Evolutionary conservation across 2,888 invertebrate genomes (phyloP).

Genomic region (Trachelus tabidus): DNA sequence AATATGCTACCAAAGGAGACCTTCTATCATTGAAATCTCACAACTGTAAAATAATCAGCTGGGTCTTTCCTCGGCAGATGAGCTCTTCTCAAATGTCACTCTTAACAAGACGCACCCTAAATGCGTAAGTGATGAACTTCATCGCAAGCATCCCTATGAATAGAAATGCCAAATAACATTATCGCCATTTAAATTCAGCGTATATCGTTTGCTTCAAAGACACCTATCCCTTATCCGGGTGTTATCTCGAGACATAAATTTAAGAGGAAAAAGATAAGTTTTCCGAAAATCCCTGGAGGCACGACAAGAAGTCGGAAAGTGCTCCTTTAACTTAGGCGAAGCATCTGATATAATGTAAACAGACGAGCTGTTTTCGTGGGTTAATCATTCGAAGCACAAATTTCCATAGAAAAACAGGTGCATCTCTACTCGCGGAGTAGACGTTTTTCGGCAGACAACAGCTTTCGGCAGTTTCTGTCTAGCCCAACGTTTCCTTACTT

Average conservation of each 20-base stretch:
- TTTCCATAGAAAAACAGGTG: slow-evolving; percentile 45
- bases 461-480: slow-evolving; percentile 13
- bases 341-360: slow-evolving; percentile 22
- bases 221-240: background rate
- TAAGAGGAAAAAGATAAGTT: slow-evolving; percentile 1
- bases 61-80: background rate
- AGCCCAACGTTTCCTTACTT: slow-evolving; percentile 14
- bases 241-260: background rate
- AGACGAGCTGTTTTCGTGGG: slow-evolving; percentile 37
- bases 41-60: background rate
- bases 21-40: background rate
- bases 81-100: background rate
- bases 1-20: background rate
- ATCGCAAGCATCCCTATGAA: background rate
- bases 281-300: background rate
- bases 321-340: slow-evolving; percentile 8
- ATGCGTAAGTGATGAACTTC: background rate
- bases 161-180: background rate
- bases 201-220: background rate
- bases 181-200: background rate
- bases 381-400: slow-evolving; percentile 46
- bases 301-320: background rate
- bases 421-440: background rate
- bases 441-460: background rate
- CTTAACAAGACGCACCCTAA: background rate